Conservation (phyloP, 2,797 vertebrate species). For the Cirrhinus mrigala region DNA sequence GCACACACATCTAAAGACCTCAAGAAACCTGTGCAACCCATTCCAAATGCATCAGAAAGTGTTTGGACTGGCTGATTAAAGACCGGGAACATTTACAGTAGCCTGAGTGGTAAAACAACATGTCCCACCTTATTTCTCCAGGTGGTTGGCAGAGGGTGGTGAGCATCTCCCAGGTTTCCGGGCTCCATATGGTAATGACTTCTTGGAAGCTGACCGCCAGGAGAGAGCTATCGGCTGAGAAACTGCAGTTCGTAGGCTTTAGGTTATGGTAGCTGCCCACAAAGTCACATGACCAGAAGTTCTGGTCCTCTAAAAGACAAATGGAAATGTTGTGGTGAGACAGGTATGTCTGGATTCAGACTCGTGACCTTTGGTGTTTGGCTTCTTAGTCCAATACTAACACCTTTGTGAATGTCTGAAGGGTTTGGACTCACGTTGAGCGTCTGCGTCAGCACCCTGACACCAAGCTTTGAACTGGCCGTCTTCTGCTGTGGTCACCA, state of each 20-base stretch:
- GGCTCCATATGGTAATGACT: slow-evolving; percentile 91
- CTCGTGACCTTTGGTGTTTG: not conserved
- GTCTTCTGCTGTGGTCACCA: slow-evolving; percentile 88
- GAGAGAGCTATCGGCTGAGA: slow-evolving; percentile 93
- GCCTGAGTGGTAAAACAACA: not conserved
- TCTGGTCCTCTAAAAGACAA: slow-evolving; percentile 71
- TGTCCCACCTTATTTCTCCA: slow-evolving; percentile 84
- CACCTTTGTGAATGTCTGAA: not conserved
- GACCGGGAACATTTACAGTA: not conserved
- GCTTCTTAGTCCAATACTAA: slow-evolving; percentile 34
- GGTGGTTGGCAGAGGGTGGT: slow-evolving; percentile 93
- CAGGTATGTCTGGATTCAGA: slow-evolving; percentile 26
- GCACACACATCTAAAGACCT: not conserved
- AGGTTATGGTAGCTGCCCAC: slow-evolving; percentile 91
- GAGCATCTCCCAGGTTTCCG: slow-evolving; percentile 89
- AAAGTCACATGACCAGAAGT: slow-evolving; percentile 94
- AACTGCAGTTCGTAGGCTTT: slow-evolving; percentile 85
- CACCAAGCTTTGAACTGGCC: slow-evolving; percentile 94
- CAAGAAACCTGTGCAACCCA: not conserved
- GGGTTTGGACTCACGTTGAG: slow-evolving; percentile 78
- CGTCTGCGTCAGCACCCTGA: slow-evolving; percentile 77
- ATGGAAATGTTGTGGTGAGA: slow-evolving; percentile 16
- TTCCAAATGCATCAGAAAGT: not conserved
- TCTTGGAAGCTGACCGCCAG: slow-evolving; percentile 90
- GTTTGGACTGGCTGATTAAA: not conserved